Evolutionary conservation across 2,888 invertebrate species (phyloP), one percentile per base, ranked within the genome.

Genomic region (Arenicola marina): DNA sequence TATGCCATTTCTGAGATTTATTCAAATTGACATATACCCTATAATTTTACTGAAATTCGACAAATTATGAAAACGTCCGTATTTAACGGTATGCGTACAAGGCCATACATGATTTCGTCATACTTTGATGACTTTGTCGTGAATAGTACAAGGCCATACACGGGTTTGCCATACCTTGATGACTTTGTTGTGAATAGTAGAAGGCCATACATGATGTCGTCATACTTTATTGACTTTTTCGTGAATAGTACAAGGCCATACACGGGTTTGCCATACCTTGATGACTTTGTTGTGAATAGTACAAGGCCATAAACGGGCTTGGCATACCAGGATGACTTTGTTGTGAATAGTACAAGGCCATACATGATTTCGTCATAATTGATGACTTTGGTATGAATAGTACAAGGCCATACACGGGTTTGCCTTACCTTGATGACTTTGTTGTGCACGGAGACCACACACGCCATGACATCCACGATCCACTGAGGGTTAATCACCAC

Each of bases 401-500:
- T 18, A 21, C 4, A 46, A 11, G 3, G 24, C 21, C 15, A 11
- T 21, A 48, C 26, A 48, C 11, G 26, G 21, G 7, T 53, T 28
- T 15, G 44, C 33, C 32, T 29, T 58, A 79, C 80, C 75, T 76
- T 67, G 31, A 80, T 78, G 1, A 76, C 75, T 15, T 75, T 75
- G 43, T 77, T 75, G 66, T 80, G 77, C 1, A 82, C 81, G n/a
- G 80, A 78, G 44, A 83, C 80, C 18, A 83, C 70, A 73, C 80
- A 82, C 2, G 82, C 77, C 80, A 83, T 83, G 15, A 81, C 81
- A 69, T 82, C 78, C 11, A 82, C 79, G 55, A 82, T 80, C 82
- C 82, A 82, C 73, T 82, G 82, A 2, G 82, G 81, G 53, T 78
- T 75, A 48, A 82, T 78, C 32, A 83, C 80, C 1, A 83, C 77